Base-by-base conservation (phyloP, 2,797 vertebrate genomes). In the Urophycis tenuis region DNA sequence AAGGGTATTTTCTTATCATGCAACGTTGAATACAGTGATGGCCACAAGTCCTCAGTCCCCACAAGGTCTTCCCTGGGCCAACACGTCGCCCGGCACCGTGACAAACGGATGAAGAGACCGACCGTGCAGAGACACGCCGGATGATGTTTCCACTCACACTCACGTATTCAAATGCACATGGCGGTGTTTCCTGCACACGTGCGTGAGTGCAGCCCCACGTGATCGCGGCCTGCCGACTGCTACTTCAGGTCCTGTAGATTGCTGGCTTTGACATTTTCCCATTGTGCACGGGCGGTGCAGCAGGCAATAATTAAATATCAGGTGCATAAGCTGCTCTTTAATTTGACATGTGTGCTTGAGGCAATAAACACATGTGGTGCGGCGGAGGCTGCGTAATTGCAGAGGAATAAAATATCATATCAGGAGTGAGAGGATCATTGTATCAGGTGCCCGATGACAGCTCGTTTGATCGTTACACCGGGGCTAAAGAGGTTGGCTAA, bases 291-390 rank as follows among this genome's bases (percentile, higher is more conserved):
- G 60, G 92, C 91, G 91, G 93, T 94, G 91, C 92, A 91, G 91
- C 93, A 95, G 95, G 95, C 95, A 95, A 96, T 98, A 98, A 98
- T 98, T 99, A 97, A 97, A 97, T 96, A 97, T 96, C 96, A 98
- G 96, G 95, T 97, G 96, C 96, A 95, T 96, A 95, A 96, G 95
- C 95, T 96, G 95, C 94, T 96, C 95, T 98, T 96, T 98, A 97
- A 99, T 99, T 96, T 98, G 96, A 99, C 96, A 96, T 96, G 94
- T 97, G 95, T 95, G 96, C 96, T 98, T 92, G 93, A 96, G 97
- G 97, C 96, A 95, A 95, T 98, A 96, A 95, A 96, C 93, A 95
- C 96, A 96, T 89, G 94, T 95, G 94, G 94, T 94, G 95, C 93
- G 93, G 92, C 83, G 88, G 92, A 95, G 95, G 93, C 95, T 92